Conservation (phyloP, 1,140 invertebrate species). For the Rhizoglyphus robini region DNA sequence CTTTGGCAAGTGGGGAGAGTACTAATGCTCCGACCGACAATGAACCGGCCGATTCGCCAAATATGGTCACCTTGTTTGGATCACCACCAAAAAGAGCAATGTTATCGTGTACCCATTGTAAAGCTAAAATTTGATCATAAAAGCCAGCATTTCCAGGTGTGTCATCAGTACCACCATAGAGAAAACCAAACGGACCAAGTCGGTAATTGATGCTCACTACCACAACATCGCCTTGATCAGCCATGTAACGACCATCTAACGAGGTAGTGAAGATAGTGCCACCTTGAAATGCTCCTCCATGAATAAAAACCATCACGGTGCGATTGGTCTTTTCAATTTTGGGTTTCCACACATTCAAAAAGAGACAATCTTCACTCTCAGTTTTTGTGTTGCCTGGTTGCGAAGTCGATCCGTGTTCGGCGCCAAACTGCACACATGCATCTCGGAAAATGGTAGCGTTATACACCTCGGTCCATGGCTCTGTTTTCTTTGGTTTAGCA, state of each 20-base stretch:
- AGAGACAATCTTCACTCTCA: constrained; percentile 71
- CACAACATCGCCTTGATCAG: constrained; percentile 48
- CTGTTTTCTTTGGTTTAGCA: constrained; percentile 64
- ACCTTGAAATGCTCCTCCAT: constrained; percentile 53
- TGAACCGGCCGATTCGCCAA: constrained; percentile 38
- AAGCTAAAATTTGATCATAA: constrained; percentile 25
- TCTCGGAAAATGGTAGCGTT: constrained; percentile 20
- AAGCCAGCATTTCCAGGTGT: constrained; percentile 31
- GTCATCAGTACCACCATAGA: constrained; percentile 45
- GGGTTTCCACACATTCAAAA: constrained; percentile 82
- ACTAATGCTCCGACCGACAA: constrained; percentile 31
- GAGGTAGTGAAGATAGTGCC: constrained; percentile 45
- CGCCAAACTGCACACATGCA: constrained; percentile 20
- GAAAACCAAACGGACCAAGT: constrained; percentile 54
- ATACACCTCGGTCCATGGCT: constrained; percentile 66
- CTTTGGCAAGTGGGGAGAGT: constrained; percentile 29
- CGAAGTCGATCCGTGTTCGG: neutral
- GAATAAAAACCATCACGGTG: constrained; percentile 59
- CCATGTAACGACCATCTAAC: constrained; percentile 47
- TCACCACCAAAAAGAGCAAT: constrained; percentile 28
- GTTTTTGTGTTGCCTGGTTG: neutral
- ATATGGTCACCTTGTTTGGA: constrained; percentile 35
- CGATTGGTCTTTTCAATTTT: neutral
- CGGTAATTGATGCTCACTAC: constrained; percentile 56
- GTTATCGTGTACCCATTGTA: constrained; percentile 26